phyloP scores from a whole-genome alignment of 2,113 vertebrate species.

The Sialia sialis region DNA sequence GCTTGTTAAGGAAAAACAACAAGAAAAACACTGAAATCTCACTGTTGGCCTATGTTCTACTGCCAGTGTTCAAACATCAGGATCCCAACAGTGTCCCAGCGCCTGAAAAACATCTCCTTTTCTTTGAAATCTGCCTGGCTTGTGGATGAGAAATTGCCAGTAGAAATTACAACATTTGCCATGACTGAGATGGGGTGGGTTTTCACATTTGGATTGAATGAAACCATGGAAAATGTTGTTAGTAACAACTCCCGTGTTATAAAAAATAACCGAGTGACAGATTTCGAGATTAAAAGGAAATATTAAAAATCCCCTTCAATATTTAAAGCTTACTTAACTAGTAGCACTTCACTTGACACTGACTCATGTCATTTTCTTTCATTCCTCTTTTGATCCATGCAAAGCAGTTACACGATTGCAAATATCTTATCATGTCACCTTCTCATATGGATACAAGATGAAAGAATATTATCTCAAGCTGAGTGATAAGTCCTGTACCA shows the following conservation, averaged over 20 bases:
- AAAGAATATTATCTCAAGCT: constrained; percentile 72
- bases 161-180: constrained; percentile 41
- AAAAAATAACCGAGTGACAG: constrained; percentile 69
- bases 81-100: background rate
- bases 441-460: constrained; percentile 69
- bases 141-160: constrained; percentile 30
- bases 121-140: constrained; percentile 37
- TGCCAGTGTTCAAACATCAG: constrained; percentile 54
- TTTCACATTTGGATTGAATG: constrained; percentile 44
- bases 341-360: constrained; percentile 74
- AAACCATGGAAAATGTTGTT: constrained; percentile 70
- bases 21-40: constrained; percentile 41
- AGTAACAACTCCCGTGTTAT: constrained; percentile 53
- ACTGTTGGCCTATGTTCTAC: constrained; percentile 11
- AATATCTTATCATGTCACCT: constrained; percentile 76
- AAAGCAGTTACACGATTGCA: constrained; percentile 77
- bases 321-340: constrained; percentile 82
- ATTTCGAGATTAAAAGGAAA: constrained; percentile 82
- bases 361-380: constrained; percentile 76
- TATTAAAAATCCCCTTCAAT: constrained; percentile 81
- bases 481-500: constrained; percentile 55
- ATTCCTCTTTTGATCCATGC: constrained; percentile 79
- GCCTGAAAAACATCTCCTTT: constrained; percentile 34
- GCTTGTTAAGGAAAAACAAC: constrained; percentile 35
- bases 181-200: constrained; percentile 36